Conservation (phyloP, 1,140 invertebrate species). For the Sinonovacula constricta region DNA sequence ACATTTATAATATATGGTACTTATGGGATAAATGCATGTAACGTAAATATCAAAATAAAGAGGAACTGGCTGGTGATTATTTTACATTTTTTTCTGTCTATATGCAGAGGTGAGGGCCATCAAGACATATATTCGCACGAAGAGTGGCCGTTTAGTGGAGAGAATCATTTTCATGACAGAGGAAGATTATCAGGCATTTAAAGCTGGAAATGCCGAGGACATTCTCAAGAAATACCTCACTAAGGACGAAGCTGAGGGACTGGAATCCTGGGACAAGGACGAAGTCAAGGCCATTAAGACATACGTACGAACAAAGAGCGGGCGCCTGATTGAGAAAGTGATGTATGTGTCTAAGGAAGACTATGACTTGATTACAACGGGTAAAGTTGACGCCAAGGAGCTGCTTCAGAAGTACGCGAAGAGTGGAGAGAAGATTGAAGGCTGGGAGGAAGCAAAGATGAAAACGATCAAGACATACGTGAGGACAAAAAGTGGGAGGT, state of each 20-base stretch:
- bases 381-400: slow-evolving; percentile 69
- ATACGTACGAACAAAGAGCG: slow-evolving; percentile 76
- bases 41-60: background rate
- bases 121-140: slow-evolving; percentile 77
- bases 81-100: slow-evolving; percentile 17
- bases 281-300: slow-evolving; percentile 77
- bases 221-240: slow-evolving; percentile 74
- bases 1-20: too few relatives aligned
- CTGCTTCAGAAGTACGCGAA: slow-evolving; percentile 74
- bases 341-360: slow-evolving; percentile 76
- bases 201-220: slow-evolving; percentile 67
- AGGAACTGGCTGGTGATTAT: background rate
- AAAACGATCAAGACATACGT: slow-evolving; percentile 77
- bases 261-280: slow-evolving; percentile 77
- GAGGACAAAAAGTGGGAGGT: slow-evolving; percentile 75
- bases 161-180: slow-evolving; percentile 74
- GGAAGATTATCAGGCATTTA: slow-evolving; percentile 75
- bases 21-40: background rate
- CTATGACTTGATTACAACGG: slow-evolving; percentile 73
- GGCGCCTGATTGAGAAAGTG: slow-evolving; percentile 73
- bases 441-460: slow-evolving; percentile 77
- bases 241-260: slow-evolving; percentile 72
- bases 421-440: slow-evolving; percentile 73
- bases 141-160: slow-evolving; percentile 76
- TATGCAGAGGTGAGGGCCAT: slow-evolving; percentile 74